A percentile compares a stretch with the other conserved stretches of the same genome.
phyloP scores from a whole-genome alignment of 1,140 invertebrate genomes.

The Druon quercuslanigerum region DNA sequence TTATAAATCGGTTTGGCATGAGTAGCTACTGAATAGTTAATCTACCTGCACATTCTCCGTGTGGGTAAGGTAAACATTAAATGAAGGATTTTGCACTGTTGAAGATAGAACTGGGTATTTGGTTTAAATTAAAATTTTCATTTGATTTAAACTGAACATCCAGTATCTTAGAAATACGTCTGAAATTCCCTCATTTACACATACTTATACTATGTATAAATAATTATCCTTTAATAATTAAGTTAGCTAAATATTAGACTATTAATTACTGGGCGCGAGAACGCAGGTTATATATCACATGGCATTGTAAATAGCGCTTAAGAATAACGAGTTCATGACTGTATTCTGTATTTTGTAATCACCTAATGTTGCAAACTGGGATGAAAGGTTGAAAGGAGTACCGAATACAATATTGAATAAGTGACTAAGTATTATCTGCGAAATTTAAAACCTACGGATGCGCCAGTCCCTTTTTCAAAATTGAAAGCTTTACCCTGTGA shows the following conservation, averaged over 20 bases:
- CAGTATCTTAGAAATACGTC: constrained; percentile 37
- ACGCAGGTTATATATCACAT: constrained; percentile 55
- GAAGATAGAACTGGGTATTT: background rate
- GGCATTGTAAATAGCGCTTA: constrained; percentile 62
- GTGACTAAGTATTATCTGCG: constrained; percentile 55
- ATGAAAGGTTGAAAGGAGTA: constrained; percentile 48
- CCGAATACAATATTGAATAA: constrained; percentile 56
- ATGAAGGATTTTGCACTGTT: constrained; percentile 31
- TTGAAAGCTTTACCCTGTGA: constrained; percentile 1
- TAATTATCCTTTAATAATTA: constrained; percentile 59
- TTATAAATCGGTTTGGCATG: constrained; percentile 31
- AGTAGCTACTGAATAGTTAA: background rate
- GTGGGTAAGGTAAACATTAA: constrained; percentile 33
- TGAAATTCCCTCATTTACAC: constrained; percentile 36
- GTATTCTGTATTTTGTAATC: constrained; percentile 61
- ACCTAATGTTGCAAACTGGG: constrained; percentile 50
- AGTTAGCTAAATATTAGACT: constrained; percentile 59
- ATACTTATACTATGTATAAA: constrained; percentile 69
- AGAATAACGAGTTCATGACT: constrained; percentile 58
- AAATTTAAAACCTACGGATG: constrained; percentile 2
- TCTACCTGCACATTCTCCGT: constrained; percentile 10
- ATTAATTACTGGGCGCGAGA: constrained; percentile 60
- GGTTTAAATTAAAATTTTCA: constrained; percentile 15
- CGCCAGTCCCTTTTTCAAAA: constrained; percentile 10
- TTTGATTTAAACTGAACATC: constrained; percentile 32